Conservation (phyloP, 2,888 invertebrate species). For the Meteorus cinctellus region DNA sequence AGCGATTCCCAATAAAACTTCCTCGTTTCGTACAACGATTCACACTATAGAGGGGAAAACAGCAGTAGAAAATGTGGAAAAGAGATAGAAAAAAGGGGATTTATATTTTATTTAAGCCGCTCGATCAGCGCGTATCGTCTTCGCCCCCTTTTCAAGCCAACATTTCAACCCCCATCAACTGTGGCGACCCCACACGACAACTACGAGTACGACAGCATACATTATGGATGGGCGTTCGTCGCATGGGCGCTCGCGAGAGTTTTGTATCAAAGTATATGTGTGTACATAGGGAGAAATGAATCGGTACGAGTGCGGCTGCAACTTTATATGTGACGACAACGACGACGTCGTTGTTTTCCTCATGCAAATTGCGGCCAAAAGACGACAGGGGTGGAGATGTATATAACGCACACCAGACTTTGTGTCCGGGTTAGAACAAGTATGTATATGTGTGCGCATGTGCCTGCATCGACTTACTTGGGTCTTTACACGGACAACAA, state of each 20-base stretch:
- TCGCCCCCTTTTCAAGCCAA: conserved; percentile 22
- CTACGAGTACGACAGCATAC: conserved; percentile 53
- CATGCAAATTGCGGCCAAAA: conserved; percentile 51
- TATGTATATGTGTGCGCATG: background rate
- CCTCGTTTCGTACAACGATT: background rate
- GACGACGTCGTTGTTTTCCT: conserved; percentile 44
- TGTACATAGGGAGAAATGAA: conserved; percentile 28
- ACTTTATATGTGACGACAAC: conserved; percentile 9
- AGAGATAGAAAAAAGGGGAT: conserved; percentile 37
- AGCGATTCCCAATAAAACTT: background rate
- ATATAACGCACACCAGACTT: background rate
- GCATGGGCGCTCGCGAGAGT: conserved; percentile 33
- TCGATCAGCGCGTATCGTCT: conserved; percentile 52
- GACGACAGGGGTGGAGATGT: conserved; percentile 26
- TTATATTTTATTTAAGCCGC: conserved; percentile 55
- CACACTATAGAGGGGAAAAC: background rate
- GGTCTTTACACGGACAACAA: conserved; percentile 8
- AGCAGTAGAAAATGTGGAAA: background rate
- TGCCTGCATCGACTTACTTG: background rate
- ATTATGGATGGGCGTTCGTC: conserved; percentile 53
- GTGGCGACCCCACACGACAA: conserved; percentile 46
- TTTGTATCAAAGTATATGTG: conserved; percentile 35
- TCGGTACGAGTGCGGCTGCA: conserved; percentile 38
- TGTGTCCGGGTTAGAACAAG: background rate
- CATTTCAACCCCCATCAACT: conserved; percentile 37